Base-by-base conservation (phyloP, 1,140 invertebrate genomes). In the Calliopsis andreniformis region DNA sequence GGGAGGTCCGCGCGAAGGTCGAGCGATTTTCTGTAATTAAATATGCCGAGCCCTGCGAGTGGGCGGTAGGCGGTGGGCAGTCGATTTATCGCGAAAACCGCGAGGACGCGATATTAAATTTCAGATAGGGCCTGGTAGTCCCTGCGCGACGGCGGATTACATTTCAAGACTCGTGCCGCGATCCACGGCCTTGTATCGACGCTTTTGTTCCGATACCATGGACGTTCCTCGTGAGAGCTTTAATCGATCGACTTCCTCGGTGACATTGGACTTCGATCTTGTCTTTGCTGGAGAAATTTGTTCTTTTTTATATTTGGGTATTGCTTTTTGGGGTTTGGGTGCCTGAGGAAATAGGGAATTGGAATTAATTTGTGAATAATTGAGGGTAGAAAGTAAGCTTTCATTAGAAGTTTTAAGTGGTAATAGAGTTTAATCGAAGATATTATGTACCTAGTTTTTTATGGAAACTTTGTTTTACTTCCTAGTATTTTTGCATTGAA, bases 61-160 rank as follows among this genome's bases (percentile, higher is more conserved):
- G 76, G 71, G 80, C 80, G 79, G 78, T 76, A 68, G 76, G 56
- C 82, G 72, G 77, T 76, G 78, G 70, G 70, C 67, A 72, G 73
- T 72, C 72, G 76, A 84, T 84, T 83, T 83, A 86, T 85, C 69
- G 81, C 20, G 76, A 79, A 83, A 86, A 85, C 61, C 58, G 66
- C 66, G 70, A 82, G 66, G 64, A 82, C 56, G 70, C 69, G 78
- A 83, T 87, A 87, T 87, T 87, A 79, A 87, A 87, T 87, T 86
- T 86, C 83, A 85, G 70, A 79, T 82, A 79, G 75, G 66, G 49
- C 43, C 76, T 73, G 76, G 45, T 82, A 81, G 73, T 77, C 18
- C 25, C 42, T 70, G 73, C 35, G 18, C 56, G 1, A 3, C 45
- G 39, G 10, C n/a, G 42, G 67, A 63, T 80, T 86, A 77, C 63